Conservation (phyloP, 1,140 invertebrate species). For the Protaetia brevitarsis region DNA sequence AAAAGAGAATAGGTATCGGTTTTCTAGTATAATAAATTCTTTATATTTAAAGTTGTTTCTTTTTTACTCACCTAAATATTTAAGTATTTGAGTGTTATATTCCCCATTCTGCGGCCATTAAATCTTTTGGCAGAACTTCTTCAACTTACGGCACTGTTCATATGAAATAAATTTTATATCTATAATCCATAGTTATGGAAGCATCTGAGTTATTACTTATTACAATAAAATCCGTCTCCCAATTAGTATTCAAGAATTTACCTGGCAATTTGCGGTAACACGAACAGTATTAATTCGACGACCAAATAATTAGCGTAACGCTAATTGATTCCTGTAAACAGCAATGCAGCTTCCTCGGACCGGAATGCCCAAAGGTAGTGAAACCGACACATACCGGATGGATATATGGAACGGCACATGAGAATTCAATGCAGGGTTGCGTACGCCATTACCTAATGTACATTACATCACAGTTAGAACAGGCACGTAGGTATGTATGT, state of each 20-base stretch:
- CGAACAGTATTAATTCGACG: conserved; percentile 3
- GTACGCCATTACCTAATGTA: background rate
- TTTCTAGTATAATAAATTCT: no score
- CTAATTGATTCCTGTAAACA: conserved; percentile 20
- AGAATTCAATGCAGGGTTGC: background rate
- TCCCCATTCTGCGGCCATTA: no score
- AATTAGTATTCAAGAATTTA: conserved; percentile 3
- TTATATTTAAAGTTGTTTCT: no score
- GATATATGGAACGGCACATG: conserved; percentile 18
- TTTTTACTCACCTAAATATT: no score
- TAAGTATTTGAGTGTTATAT: no score
- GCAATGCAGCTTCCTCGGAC: background rate
- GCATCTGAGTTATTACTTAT: conserved; percentile 1
- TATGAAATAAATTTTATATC: no score
- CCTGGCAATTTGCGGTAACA: conserved; percentile 1
- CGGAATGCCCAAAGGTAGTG: conserved; percentile 21
- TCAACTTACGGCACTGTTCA: no score
- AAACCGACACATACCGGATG: conserved; percentile 10
- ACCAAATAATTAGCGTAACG: conserved; percentile 9
- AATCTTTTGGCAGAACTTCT: no score
- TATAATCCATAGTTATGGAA: no score
- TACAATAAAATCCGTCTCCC: background rate
- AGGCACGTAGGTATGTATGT: background rate
- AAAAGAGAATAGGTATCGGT: no score
- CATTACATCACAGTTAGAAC: background rate